phyloP scores from a whole-genome alignment of 2,888 invertebrate species.

The Keiferia lycopersicella region DNA sequence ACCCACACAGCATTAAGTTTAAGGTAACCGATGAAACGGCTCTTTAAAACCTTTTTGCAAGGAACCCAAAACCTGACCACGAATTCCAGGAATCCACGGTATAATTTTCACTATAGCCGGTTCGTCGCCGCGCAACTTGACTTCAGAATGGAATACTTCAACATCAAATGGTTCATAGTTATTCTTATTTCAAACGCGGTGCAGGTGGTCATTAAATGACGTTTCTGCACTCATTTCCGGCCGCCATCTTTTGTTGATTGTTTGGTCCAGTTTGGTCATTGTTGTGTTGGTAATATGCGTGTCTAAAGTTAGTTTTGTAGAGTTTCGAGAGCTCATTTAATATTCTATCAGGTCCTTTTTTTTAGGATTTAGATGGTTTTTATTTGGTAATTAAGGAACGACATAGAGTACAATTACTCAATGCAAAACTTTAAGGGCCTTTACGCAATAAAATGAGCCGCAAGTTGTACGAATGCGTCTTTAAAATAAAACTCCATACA shows the following conservation, averaged over 20 bases:
- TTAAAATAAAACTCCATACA: too few relatives aligned
- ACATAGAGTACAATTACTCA: too few relatives aligned
- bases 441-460: too few relatives aligned
- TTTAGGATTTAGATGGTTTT: not conserved
- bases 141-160: slow-evolving; percentile 29
- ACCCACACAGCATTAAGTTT: too few relatives aligned
- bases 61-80: slow-evolving; percentile 2
- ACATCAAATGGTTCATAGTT: not conserved
- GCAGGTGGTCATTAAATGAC: slow-evolving; percentile 72
- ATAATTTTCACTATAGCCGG: slow-evolving; percentile 31
- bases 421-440: too few relatives aligned
- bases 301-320: not conserved
- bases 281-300: slow-evolving; percentile 1
- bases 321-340: not conserved
- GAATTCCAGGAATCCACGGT: slow-evolving; percentile 43
- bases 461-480: too few relatives aligned
- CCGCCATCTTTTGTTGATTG: slow-evolving; percentile 38
- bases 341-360: not conserved
- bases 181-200: not conserved
- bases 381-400: too few relatives aligned
- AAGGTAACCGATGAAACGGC: too few relatives aligned
- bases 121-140: slow-evolving; percentile 34
- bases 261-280: slow-evolving; percentile 26
- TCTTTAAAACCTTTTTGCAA: not conserved
- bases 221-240: slow-evolving; percentile 70